phyloP scores from a whole-genome alignment of 1,140 invertebrate species.

The Geopemphigus sp. region DNA sequence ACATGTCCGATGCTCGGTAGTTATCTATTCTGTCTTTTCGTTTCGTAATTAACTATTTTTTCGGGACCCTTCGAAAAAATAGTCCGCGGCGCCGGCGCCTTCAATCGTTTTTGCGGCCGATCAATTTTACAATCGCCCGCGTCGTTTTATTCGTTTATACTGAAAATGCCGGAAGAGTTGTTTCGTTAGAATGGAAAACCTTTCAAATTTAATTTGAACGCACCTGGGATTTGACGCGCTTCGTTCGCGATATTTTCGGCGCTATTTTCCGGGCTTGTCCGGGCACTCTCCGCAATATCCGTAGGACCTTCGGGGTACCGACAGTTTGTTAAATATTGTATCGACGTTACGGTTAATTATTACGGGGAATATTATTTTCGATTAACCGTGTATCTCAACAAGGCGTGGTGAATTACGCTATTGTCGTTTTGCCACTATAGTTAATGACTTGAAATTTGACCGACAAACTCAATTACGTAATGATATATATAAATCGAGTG shows the following conservation, averaged over 20 bases:
- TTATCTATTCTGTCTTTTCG: no score
- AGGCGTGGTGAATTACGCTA: background rate
- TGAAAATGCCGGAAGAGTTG: constrained; percentile 2
- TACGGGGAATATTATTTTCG: constrained; percentile 12
- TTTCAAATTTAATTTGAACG: constrained; percentile 22
- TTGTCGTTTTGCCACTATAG: background rate
- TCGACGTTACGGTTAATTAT: background rate
- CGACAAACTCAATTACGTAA: background rate
- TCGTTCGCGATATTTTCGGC: background rate
- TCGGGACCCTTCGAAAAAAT: no score
- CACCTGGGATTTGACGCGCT: constrained; percentile 7
- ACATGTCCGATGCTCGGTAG: no score
- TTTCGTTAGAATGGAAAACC: constrained; percentile 4
- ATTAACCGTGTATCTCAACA: background rate
- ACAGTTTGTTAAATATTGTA: constrained; percentile 21
- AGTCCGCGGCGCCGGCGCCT: no score
- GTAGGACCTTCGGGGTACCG: background rate
- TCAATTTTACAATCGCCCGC: no score
- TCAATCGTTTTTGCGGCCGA: background rate
- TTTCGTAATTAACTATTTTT: no score
- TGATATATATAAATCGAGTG: background rate
- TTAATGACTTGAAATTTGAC: background rate
- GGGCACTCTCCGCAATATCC: background rate
- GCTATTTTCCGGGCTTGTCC: background rate
- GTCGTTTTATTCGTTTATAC: background rate